Base-by-base conservation (phyloP, 2,797 vertebrate species). In the Vireo griseus region DNA sequence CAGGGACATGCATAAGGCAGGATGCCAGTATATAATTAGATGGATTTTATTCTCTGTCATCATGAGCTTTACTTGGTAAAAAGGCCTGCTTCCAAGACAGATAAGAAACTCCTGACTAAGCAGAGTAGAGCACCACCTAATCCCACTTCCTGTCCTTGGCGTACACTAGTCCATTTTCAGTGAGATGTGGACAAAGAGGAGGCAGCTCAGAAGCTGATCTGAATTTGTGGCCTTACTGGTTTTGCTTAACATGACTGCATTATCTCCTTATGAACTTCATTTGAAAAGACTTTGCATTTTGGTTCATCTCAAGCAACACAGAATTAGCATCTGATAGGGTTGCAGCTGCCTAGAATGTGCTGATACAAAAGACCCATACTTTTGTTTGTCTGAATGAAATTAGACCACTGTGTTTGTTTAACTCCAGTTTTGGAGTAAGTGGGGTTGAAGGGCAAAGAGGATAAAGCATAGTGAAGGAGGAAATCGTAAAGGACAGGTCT, bases 11-110 rank as follows among this genome's bases (percentile, higher is more conserved):
- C 45, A 31, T 48, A 47, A 62, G 51, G 88, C 63, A 89, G 21
- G 35, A 55, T 81, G 68, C 73, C 78, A 73, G 35, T 81, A 61
- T 52, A 58, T 35, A 26, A 93, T 92, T 81, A 85, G 40, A 55
- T 40, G 52, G 40, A 66, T 94, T 92, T 93, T 92, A 14, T 75
- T 82, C 67, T 92, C 51, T 82, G 71, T 55, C 55, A 40, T 82
- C 63, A 39, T 59, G 40, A 51, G 31, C 8, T 82, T 86, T 95
- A 63, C n/a, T 72, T 74, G 28, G 48, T 76, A 62, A 81, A 83
- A 69, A 86, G 44, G 25, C 26, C n/a, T 62, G 11, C 54, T 92
- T 95, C 29, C 62, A 86, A 44, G 71, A 22, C n/a, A 69, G 66
- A 65, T 65, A 78, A 81, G 50, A 54, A 85, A 47, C 33, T 83